These are phyloP conservation scores for Drosophila paramelanica DNA, from an alignment of 2,888 invertebrate genomes.

Conservation along the genomic window DNA sequence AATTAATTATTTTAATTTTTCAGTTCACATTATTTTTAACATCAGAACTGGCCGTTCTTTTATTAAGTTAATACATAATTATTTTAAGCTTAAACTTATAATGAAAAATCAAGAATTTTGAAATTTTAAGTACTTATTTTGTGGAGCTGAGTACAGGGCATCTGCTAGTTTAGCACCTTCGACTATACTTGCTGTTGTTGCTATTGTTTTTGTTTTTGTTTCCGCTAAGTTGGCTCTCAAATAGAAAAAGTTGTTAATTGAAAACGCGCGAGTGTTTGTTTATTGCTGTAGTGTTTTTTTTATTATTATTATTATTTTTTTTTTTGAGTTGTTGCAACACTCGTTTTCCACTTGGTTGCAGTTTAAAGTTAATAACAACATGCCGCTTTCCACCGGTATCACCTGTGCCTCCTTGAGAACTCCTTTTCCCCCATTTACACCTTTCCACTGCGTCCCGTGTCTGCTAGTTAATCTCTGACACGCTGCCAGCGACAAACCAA, in stretches of 20 bases:
- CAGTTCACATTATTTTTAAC: too few relatives aligned
- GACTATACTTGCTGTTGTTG: slow-evolving; percentile 3
- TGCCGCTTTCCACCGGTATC: slow-evolving; percentile 10
- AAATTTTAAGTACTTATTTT: too few relatives aligned
- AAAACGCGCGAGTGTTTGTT: slow-evolving; percentile 61
- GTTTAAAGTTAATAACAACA: slow-evolving; percentile 37
- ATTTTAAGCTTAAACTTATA: too few relatives aligned
- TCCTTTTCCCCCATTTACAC: not conserved
- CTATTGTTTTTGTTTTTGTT: slow-evolving; percentile 18
- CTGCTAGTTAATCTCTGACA: slow-evolving; percentile 52
- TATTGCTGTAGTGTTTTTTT: slow-evolving; percentile 12
- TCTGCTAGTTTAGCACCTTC: not conserved
- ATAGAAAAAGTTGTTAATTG: slow-evolving; percentile 72
- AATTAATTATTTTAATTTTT: too few relatives aligned
- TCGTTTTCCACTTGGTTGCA: slow-evolving; percentile 53
- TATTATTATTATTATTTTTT: slow-evolving; percentile 5
- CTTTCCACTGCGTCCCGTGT: slow-evolving; percentile 1
- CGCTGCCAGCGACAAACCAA: slow-evolving; percentile 61
- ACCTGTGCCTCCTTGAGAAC: not conserved
- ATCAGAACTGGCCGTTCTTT: too few relatives aligned
- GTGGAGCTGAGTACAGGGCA: not conserved
- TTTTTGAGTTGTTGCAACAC: slow-evolving; percentile 35
- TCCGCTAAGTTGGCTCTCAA: slow-evolving; percentile 26
- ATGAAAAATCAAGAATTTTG: too few relatives aligned
- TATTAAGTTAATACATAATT: too few relatives aligned